These are phyloP conservation scores for Acropternis orthonyx DNA, from an alignment of 2,797 vertebrate genomes.

Conservation along the genomic window DNA sequence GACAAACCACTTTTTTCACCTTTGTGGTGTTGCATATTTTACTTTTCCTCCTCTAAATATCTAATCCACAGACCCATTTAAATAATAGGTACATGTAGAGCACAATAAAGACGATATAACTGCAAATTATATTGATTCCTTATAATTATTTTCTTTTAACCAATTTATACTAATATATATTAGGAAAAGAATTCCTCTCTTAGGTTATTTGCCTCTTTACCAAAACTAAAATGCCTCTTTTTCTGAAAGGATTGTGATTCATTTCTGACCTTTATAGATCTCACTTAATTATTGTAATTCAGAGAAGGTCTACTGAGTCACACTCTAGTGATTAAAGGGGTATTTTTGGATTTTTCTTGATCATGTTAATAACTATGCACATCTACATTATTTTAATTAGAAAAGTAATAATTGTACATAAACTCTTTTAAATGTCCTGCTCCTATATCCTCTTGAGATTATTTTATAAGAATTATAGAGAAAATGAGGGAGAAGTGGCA, in stretches of 20 bases:
- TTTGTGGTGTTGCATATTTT: neutral
- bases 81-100: neutral
- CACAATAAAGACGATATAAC: neutral
- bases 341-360: slow-evolving; percentile 12
- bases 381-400: slow-evolving; percentile 26
- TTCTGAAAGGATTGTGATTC: neutral
- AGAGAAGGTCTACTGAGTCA: neutral
- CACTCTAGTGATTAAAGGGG: neutral
- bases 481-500: neutral
- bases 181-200: neutral
- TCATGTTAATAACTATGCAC: neutral
- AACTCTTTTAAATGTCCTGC: neutral
- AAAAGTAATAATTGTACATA: neutral
- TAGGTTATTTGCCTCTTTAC: neutral
- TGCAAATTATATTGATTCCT: neutral
- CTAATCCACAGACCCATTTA: neutral
- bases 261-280: neutral
- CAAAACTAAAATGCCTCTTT: neutral
- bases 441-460: neutral
- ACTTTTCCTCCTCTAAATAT: neutral
- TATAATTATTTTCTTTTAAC: neutral
- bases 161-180: neutral
- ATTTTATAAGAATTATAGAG: neutral
- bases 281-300: neutral
- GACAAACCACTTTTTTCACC: neutral